These are phyloP conservation scores for Mizuhopecten yessoensis DNA, from an alignment of 1,140 invertebrate species.

Conservation along the genomic window DNA sequence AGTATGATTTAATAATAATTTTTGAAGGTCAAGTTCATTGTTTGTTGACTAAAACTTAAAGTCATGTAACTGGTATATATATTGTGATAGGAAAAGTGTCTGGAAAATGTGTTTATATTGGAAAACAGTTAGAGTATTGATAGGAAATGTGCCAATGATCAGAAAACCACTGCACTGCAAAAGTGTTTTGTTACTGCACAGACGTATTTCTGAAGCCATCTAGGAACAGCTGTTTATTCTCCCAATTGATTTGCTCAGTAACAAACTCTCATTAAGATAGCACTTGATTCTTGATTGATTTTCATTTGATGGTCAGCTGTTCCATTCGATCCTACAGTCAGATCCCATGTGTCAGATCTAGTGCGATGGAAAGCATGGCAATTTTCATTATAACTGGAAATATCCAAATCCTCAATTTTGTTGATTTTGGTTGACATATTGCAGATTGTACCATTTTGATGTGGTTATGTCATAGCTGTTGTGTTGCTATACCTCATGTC, in stretches of 20 bases:
- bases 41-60: not conserved
- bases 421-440: slow-evolving; percentile 14
- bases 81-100: not conserved
- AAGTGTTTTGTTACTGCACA: not conserved
- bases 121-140: not conserved
- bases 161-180: not conserved
- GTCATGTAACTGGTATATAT: not conserved
- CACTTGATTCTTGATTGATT: slow-evolving; percentile 39
- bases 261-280: slow-evolving; percentile 29
- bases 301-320: not conserved
- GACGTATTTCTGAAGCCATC: not conserved
- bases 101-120: not conserved
- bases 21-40: not conserved
- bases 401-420: slow-evolving; percentile 21
- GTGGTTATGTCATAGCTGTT: not conserved
- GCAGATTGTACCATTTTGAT: not conserved
- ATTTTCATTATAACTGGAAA: not conserved
- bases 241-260: slow-evolving; percentile 28
- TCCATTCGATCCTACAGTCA: not conserved
- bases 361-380: not conserved
- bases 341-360: slow-evolving; percentile 13
- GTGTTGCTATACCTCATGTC: slow-evolving; percentile 37
- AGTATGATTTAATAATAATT: too few relatives aligned
- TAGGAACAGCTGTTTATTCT: slow-evolving; percentile 13
- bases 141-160: slow-evolving; percentile 13